Percentiles rank a stretch among this genome's conserved stretches.
Conservation (phyloP, 37 sponge, comb jelly and placozoan species). For the Hexactinellida sp. region DNA sequence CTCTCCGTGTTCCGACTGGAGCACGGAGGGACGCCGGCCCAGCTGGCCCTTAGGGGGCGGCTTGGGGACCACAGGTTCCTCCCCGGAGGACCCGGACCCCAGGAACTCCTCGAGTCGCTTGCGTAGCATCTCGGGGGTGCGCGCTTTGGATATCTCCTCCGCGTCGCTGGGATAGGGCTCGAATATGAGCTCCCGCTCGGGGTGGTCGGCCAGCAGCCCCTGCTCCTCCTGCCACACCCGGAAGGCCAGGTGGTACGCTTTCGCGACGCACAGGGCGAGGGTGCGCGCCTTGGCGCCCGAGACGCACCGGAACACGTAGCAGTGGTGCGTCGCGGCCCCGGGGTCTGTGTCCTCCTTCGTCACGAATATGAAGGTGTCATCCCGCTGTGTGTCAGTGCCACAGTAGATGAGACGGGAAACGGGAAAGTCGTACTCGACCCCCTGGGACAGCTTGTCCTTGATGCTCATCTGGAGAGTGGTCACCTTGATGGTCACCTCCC, state of each 20-base stretch:
- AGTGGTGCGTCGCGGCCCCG: constrained; percentile 26
- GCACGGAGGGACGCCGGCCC: not conserved
- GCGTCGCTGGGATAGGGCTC: constrained; percentile 51
- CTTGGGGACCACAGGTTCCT: not conserved
- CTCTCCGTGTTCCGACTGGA: constrained; percentile 3
- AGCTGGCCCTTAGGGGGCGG: not conserved
- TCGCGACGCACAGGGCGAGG: constrained; percentile 50
- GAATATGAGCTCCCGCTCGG: constrained; percentile 52
- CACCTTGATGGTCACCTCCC: constrained; percentile 24
- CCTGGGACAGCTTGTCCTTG: constrained; percentile 24
- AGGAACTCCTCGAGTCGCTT: not conserved
- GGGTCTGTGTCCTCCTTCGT: constrained; percentile 38
- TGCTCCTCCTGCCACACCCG: constrained; percentile 49
- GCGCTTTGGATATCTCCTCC: not conserved
- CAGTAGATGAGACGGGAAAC: constrained; percentile 63
- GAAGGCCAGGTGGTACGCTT: constrained; percentile 77
- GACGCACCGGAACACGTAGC: constrained; percentile 58
- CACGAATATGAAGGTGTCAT: constrained; percentile 40
- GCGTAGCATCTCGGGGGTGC: not conserved
- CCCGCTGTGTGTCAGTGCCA: constrained; percentile 42
- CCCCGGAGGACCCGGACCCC: not conserved
- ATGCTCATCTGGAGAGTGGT: constrained; percentile 52
- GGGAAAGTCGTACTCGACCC: constrained; percentile 55
- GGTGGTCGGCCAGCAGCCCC: constrained; percentile 41
- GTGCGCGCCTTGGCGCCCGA: constrained; percentile 51